Base-by-base conservation (phyloP, 2,888 invertebrate genomes). In the Selenia dentaria region DNA sequence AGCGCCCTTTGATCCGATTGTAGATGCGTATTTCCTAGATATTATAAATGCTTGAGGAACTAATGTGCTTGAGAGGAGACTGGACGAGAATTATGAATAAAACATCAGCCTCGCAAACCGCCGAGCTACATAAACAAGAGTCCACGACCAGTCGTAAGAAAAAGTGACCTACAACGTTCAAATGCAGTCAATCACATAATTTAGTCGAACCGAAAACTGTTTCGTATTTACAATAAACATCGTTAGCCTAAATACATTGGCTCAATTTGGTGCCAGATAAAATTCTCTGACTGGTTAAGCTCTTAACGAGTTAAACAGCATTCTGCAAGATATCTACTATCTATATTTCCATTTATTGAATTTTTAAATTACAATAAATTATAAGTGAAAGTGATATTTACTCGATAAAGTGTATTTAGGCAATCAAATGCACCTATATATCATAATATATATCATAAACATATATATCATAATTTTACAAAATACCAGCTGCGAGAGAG, bases 1-100 rank as follows among this genome's bases (percentile, higher is more conserved):
- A 85, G 65, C 72, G 83, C 70, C 80, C 85, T 82, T 74, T 80
- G 79, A 82, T 84, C 77, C 74, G 76, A 78, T 83, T 83, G 82
- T 83, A 62, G 72, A 74, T 75, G 76, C 70, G 74, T 79, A 79
- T 79, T 79, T 79, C 72, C 67, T 57, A 73, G 69, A 72, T 76
- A 84, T 86, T 83, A 84, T 68, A 76, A 81, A 83, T 79, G 71
- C 72, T 66, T 57, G 56, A 67, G 63, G 42, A 62, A 59, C 70
- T 70, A 76, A 75, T 70, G 67, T 57, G 51, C 52, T 61, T 46
- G 27, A 62, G 28, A 61, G 58, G 55, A 65, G 37, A 59, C 50
- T 64, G 64, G 74, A 76, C 68, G 61, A 53, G 38, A 54, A 53
- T 56, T 57, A 73, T 75, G 70, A 75, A 79, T 79, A 72, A 76